Conservation (phyloP, 1,140 invertebrate genomes). For the Drosophila cardini region DNA sequence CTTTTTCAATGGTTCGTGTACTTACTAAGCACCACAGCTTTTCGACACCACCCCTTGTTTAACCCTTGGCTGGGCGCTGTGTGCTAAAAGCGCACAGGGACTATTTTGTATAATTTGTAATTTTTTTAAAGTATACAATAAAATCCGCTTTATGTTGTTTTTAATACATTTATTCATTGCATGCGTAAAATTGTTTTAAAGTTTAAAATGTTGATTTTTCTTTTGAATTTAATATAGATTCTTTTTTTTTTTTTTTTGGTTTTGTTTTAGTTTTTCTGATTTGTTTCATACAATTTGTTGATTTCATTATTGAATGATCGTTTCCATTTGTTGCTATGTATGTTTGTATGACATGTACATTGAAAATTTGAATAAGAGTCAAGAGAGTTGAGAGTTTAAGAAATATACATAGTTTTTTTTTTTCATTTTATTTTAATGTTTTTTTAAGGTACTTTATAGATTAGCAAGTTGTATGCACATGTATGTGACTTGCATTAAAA, state of each 20-base stretch:
- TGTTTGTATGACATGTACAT: slow-evolving; percentile 64
- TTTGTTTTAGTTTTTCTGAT: slow-evolving; percentile 37
- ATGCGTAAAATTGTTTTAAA: slow-evolving; percentile 80
- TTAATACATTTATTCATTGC: slow-evolving; percentile 81
- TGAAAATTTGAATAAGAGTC: slow-evolving; percentile 80
- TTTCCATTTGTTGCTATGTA: slow-evolving; percentile 33
- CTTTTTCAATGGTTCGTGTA: neutral
- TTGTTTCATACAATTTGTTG: slow-evolving; percentile 31
- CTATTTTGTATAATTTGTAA: neutral
- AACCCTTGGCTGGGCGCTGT: neutral
- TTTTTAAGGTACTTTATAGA: slow-evolving; percentile 78
- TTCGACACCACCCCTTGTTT: neutral
- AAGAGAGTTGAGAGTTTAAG: slow-evolving; percentile 75
- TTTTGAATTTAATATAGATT: too few species aligned
- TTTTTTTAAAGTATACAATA: neutral
- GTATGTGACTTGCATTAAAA: slow-evolving; percentile 15
- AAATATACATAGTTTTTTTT: slow-evolving; percentile 63
- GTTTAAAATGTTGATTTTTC: slow-evolving; percentile 78
- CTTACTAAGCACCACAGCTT: neutral
- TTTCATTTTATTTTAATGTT: slow-evolving; percentile 42
- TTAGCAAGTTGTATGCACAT: slow-evolving; percentile 52
- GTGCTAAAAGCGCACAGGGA: too few species aligned
- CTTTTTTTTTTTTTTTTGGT: slow-evolving; percentile 23
- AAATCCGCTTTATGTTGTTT: slow-evolving; percentile 31
- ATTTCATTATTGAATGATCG: slow-evolving; percentile 39